Evolutionary conservation across 2,888 invertebrate genomes (phyloP), one percentile per base, ranked within the genome.

Genomic region (Ophion ellenae): DNA sequence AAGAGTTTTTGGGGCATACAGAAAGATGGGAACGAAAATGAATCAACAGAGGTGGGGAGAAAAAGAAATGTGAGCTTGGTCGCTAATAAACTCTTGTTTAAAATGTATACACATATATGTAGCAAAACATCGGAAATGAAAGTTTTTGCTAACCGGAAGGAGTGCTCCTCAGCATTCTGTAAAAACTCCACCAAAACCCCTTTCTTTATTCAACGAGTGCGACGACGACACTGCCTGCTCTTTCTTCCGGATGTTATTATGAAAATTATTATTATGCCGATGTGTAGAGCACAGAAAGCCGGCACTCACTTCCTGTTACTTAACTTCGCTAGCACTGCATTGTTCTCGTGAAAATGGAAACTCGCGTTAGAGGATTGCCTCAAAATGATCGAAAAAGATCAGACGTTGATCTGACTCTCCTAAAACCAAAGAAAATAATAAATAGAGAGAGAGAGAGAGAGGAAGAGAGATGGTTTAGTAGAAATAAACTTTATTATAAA

Each of bases 41-140:
- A 17, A 9, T 2, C 10, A 17, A 9, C 28, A 75, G 64, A 64
- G 24, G 20, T n/a, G 61, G 57, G 59, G 32, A 10, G 61, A 36
- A 40, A 24, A 47, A 74, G n/a, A 20, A 59, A 77, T 59, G 57
- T 53, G 20, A 66, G 81, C 59, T 71, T 63, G 75, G 73, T 53
- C 59, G 73, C 79, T 87, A 84, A 86, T 81, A 87, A 85, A 86
- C 73, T 24, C 64, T 71, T 59, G 53, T 40, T 40, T 28, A 66
- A 61, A 61, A 40, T 10, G 5, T 28, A 40, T 53, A 53, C 53
- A 9, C 3, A 17, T 53, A 53, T 3, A 53, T 53, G 17, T 67
- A 32, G 45, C 66, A 20, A 66, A 81, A 80, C 63, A 77, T 82
- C 53, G 71, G 77, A 76, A 79, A 80, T 79, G 73, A 80, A 79